Base-by-base conservation (phyloP, 1,140 invertebrate genomes). In the Brachionus rubens region DNA sequence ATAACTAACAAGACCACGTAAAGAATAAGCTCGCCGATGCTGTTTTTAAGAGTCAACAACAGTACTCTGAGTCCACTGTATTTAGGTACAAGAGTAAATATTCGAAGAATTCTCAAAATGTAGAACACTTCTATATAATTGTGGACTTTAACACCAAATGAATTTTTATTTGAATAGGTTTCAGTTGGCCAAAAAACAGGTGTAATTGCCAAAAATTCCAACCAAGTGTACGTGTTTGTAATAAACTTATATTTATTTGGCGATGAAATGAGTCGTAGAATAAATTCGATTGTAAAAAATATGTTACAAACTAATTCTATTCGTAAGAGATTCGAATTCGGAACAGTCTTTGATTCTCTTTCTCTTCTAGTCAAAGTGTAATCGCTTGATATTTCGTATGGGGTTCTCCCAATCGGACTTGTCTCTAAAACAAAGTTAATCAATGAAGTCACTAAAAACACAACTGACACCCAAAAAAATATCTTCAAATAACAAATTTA, bases 1-100 rank as follows among this genome's bases (percentile, higher is more conserved):
- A 97, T 89, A 77, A 96, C 91, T 78, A 98, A 88, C 88, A 98
- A 96, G 86, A 98, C 93, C 77, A 97, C 92, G 78, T 98, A 86
- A 36, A 97, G 87, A 0, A 82, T 50, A 3, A 84, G 76, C 54
- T 84, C 83, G 43, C 81, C 81, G n/a, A 82, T 81, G 76, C 81
- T 83, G n/a, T 82, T 82, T 68, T 81, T 81, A 10, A 84, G 77
- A 62, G 82, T 83, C 26, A 82, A 80, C 43, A 79, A 79, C 21
- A 84, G 76, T 33, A 84, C 81, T 77, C 83, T 84, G 14, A 84
- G 65, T 1, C 83, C 83, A 50, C 78, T 81, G 19, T 83, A 80
- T 59, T 84, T 80, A 9, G 81, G 46, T 3, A 82, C 81, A 33
- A 85, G 52, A 77, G 80, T 80, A 16, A 84, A 80, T 46, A 83